phyloP scores from a whole-genome alignment of 2,797 vertebrate species.

The Hylomyscus alleni region DNA sequence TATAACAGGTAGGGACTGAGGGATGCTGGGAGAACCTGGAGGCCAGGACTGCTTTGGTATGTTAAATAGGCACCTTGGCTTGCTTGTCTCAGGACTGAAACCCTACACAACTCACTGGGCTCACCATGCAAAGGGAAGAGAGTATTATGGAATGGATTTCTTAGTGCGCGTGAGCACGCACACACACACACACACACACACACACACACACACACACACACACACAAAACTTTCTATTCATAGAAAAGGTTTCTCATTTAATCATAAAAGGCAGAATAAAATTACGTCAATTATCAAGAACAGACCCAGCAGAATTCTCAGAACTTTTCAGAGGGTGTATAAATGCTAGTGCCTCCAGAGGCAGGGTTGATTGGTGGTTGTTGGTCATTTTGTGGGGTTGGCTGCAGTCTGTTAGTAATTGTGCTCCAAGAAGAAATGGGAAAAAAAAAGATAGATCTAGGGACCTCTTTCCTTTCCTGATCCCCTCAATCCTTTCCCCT shows the following conservation, averaged over 20 bases:
- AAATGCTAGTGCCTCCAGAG: not conserved
- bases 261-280: not conserved
- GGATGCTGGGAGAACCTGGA: not conserved
- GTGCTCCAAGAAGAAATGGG: not conserved
- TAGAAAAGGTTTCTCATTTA: not conserved
- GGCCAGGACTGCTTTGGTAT: not conserved
- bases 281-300: not conserved
- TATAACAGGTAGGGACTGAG: too few relatives aligned
- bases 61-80: not conserved
- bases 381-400: not conserved
- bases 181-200: too few relatives aligned
- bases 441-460: too few relatives aligned
- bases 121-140: not conserved
- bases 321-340: not conserved
- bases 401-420: not conserved
- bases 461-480: too few relatives aligned
- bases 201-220: too few relatives aligned
- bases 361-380: not conserved
- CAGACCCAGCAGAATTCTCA: not conserved
- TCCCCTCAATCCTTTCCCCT: too few relatives aligned
- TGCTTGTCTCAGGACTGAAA: not conserved
- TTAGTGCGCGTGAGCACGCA: not conserved
- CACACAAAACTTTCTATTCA: too few relatives aligned
- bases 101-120: not conserved
- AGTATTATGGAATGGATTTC: not conserved